Percentiles rank a stretch among this genome's conserved stretches.
Conservation (phyloP, 2,888 invertebrate genomes). For the Drosophila multiciliata region DNA sequence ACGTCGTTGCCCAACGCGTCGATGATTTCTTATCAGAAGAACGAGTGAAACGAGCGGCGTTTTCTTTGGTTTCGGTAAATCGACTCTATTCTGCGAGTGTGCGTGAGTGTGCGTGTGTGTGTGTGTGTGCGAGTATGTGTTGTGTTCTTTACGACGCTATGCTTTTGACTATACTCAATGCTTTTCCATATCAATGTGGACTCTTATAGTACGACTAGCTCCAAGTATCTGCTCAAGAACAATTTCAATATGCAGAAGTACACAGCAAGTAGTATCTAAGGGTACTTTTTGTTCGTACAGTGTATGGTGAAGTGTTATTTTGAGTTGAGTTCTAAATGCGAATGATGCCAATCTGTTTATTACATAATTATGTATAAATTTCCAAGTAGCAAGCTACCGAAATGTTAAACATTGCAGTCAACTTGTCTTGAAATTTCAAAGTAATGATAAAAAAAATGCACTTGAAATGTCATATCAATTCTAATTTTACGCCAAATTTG, state of each 20-base stretch:
- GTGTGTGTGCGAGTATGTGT: slow-evolving; percentile 11
- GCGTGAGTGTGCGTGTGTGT: not conserved
- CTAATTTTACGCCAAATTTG: not conserved
- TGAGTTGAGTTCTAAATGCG: slow-evolving; percentile 9
- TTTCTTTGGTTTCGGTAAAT: slow-evolving; percentile 50
- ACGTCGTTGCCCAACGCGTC: slow-evolving; percentile 17
- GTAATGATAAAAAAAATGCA: not conserved
- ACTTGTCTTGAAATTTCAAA: slow-evolving; percentile 9
- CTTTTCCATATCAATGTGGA: slow-evolving; percentile 33
- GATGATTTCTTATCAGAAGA: slow-evolving; percentile 52
- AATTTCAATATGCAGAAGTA: slow-evolving; percentile 16
- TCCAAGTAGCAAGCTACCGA: slow-evolving; percentile 28
- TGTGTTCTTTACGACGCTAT: slow-evolving; percentile 21
- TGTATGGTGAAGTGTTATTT: slow-evolving; percentile 14
- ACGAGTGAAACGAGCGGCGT: slow-evolving; percentile 51
- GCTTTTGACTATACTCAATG: slow-evolving; percentile 19
- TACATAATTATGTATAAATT: slow-evolving; percentile 35
- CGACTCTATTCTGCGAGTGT: slow-evolving; percentile 29
- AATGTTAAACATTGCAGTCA: slow-evolving; percentile 23
- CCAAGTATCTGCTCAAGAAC: slow-evolving; percentile 33
- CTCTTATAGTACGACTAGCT: slow-evolving; percentile 19
- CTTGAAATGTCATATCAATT: not conserved
- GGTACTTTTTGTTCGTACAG: slow-evolving; percentile 1
- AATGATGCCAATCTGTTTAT: slow-evolving; percentile 29
- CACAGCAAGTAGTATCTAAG: slow-evolving; percentile 7